phyloP scores from a whole-genome alignment of 2,113 vertebrate species.

The Catharus bicknelli region DNA sequence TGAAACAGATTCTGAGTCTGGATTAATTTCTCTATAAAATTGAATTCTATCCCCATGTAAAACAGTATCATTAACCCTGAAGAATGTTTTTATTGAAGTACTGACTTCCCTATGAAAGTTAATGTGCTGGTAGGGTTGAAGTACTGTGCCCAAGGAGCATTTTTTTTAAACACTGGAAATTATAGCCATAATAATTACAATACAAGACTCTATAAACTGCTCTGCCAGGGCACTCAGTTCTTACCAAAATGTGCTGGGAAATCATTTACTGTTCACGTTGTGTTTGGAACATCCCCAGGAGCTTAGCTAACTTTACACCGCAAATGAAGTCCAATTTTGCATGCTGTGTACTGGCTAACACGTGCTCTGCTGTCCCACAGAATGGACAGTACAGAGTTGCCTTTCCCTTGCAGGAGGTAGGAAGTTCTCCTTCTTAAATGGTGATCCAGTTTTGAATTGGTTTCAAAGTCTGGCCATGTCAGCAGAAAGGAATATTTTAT shows the following conservation, averaged over 20 bases:
- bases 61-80: background rate
- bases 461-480: background rate
- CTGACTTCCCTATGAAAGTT: background rate
- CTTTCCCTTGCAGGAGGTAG: background rate
- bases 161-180: conserved; percentile 10
- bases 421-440: background rate
- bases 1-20: background rate
- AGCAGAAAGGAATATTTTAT: background rate
- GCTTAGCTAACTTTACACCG: background rate
- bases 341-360: background rate
- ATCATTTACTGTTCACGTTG: background rate
- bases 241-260: background rate
- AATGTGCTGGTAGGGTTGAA: background rate
- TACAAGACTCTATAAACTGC: background rate
- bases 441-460: background rate
- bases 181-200: background rate
- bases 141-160: background rate
- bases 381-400: background rate
- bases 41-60: background rate
- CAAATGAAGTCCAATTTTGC: background rate
- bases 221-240: background rate
- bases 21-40: background rate
- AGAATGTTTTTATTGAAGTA: background rate
- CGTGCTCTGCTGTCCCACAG: background rate
- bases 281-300: background rate